Conservation (phyloP, 1,140 invertebrate genomes). For the Anagrus nilaparvatae region DNA sequence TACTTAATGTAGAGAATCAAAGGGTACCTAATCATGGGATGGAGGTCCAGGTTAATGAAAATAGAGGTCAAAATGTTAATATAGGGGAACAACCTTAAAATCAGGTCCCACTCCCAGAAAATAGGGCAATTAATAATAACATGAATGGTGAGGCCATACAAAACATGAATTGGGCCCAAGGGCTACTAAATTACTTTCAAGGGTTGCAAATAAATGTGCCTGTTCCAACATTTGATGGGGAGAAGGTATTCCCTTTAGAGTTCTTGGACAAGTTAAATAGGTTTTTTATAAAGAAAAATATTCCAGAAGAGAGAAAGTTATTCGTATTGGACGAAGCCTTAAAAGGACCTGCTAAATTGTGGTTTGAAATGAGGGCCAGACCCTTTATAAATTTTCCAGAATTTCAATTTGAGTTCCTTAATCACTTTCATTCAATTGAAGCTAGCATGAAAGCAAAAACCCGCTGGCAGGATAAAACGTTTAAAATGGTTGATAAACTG, state of each 20-base stretch:
- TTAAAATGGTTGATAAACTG: background rate
- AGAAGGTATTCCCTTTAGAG: background rate
- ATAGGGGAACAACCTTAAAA: too few relatives aligned
- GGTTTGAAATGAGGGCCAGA: background rate
- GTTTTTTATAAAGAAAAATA: slow-evolving; percentile 4
- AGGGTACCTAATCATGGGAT: too few relatives aligned
- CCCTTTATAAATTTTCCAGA: background rate
- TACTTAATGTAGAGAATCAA: too few relatives aligned
- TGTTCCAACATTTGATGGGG: background rate
- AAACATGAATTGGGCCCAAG: too few relatives aligned
- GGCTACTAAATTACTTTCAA: background rate
- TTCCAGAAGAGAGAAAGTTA: background rate
- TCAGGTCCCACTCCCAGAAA: too few relatives aligned
- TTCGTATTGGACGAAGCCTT: background rate
- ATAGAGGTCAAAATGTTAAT: too few relatives aligned
- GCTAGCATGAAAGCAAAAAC: background rate
- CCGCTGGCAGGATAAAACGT: slow-evolving; percentile 1
- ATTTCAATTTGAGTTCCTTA: background rate
- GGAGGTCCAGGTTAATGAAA: too few relatives aligned
- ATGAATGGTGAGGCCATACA: too few relatives aligned
- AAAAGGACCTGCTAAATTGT: background rate
- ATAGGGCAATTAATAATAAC: too few relatives aligned
- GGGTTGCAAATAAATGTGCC: background rate
- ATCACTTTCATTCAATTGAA: background rate
- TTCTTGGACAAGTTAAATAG: slow-evolving; percentile 1